A percentile compares a stretch with the other conserved stretches of the same genome.
These are phyloP conservation scores for Bungarus multicinctus DNA, from an alignment of 2,113 vertebrate genomes.

Conservation along the genomic window DNA sequence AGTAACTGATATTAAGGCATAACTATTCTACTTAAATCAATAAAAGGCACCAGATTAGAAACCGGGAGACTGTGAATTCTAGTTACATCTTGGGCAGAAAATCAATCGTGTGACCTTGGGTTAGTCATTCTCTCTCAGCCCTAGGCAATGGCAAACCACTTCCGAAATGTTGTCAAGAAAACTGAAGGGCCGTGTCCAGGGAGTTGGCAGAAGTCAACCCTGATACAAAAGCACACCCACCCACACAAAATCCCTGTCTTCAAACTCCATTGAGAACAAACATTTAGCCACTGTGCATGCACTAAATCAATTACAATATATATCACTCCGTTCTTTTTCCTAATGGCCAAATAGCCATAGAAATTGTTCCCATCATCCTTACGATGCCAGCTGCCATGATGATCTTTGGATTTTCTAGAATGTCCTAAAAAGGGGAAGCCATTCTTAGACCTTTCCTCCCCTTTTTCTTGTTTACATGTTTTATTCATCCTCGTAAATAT, in stretches of 20 bases:
- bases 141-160: not conserved
- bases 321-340: not conserved
- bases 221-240: not conserved
- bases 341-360: not conserved
- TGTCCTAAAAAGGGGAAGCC: rapidly evolving
- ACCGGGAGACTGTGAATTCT: not conserved
- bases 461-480: not conserved
- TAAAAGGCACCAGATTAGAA: not conserved
- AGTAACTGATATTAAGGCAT: not conserved
- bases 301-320: not conserved
- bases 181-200: not conserved
- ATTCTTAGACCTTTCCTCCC: rapidly evolving
- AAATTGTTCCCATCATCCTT: not conserved
- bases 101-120: not conserved
- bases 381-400: not conserved
- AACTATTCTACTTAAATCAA: not conserved
- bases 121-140: not conserved
- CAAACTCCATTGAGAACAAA: not conserved
- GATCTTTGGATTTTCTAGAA: not conserved
- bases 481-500: not conserved
- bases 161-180: not conserved
- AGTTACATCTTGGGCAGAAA: not conserved
- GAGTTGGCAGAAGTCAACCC: not conserved
- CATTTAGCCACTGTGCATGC: not conserved
- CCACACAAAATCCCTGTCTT: not conserved